phyloP scores from a whole-genome alignment of 2,888 invertebrate genomes.

The Eristalis arbustorum region DNA sequence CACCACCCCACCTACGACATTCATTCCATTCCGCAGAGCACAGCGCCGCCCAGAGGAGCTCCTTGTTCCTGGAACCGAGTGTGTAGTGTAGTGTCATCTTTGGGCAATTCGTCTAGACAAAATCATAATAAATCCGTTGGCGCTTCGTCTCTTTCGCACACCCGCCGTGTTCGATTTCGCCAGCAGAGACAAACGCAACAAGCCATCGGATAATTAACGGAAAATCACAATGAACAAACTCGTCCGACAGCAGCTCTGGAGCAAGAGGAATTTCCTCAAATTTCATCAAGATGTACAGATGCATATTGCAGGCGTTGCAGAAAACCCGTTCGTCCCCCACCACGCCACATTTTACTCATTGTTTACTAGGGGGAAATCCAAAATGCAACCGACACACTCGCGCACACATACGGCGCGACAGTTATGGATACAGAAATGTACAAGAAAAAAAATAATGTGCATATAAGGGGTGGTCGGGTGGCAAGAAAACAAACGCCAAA shows the following conservation, averaged over 20 bases:
- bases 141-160: conserved; percentile 27
- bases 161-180: background rate
- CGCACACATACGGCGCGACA: background rate
- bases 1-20: conserved; percentile 28
- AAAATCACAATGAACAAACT: conserved; percentile 20
- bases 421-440: background rate
- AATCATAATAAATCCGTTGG: conserved; percentile 56
- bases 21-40: background rate
- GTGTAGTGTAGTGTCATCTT: conserved; percentile 44
- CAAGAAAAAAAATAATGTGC: background rate
- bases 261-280: background rate
- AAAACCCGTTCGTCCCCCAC: conserved; percentile 21
- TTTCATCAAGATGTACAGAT: background rate
- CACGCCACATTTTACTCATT: conserved; percentile 47
- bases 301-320: conserved; percentile 16
- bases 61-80: conserved; percentile 32
- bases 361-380: conserved; percentile 27
- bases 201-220: conserved; percentile 14
- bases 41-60: background rate
- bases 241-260: background rate
- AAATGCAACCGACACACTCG: background rate
- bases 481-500: conserved; percentile 40
- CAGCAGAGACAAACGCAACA: conserved; percentile 22
- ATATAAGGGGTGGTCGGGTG: background rate
- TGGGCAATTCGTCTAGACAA: conserved; percentile 65